Percentiles rank a stretch among this genome's conserved stretches.
Evolutionary conservation across 2,113 vertebrate species (phyloP).

Genomic region (Isurus oxyrinchus): DNA sequence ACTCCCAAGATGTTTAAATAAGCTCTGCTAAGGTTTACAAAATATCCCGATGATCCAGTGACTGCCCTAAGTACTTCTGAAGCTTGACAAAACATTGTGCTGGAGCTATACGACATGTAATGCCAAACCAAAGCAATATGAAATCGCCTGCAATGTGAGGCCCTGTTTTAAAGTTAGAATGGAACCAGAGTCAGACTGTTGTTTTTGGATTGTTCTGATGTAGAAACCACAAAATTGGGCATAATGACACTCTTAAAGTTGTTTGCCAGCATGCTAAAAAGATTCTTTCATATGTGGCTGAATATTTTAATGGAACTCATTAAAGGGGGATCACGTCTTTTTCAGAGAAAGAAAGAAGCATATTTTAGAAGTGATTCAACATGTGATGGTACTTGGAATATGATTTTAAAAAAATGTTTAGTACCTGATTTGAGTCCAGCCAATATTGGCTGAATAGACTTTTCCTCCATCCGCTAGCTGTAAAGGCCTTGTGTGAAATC

Average conservation of each 20-base stretch:
- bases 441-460: neutral
- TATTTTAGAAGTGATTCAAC: neutral
- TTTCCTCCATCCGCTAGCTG: neutral
- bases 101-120: neutral
- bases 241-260: neutral
- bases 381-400: neutral
- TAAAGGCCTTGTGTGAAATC: neutral
- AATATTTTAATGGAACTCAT: neutral
- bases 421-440: neutral
- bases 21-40: neutral
- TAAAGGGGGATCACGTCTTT: neutral
- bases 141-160: neutral
- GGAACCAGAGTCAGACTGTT: neutral
- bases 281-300: neutral
- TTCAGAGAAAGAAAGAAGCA: neutral
- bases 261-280: neutral
- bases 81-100: constrained; percentile 29
- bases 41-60: neutral
- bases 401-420: neutral
- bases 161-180: no score
- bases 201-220: constrained; percentile 24
- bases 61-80: neutral
- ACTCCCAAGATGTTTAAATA: constrained; percentile 1
- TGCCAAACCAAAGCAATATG: neutral
- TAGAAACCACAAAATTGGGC: neutral